Base-by-base conservation (phyloP, 1,140 invertebrate species). In the Whitmania pigra region DNA sequence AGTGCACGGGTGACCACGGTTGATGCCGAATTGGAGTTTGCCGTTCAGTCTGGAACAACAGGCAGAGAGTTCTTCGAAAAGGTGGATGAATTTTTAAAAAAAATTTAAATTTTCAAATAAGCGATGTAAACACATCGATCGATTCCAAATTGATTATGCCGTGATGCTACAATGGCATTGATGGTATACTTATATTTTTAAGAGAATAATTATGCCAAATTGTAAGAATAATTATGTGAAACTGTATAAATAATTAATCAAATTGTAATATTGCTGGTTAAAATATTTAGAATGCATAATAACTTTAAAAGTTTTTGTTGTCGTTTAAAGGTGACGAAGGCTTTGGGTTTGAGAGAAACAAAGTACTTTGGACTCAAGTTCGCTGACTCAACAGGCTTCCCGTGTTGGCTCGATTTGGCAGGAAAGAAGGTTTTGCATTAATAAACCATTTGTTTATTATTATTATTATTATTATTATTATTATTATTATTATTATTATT, bases 341-440 rank as follows among this genome's bases (percentile, higher is more conserved):
- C 96, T 60, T 97, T 99, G 80, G 96, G 96, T 67, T 86, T 99
- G n/a, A 86, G 97, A 73, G 97, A 99, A 85, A 94, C 98, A 71
- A 99, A 96, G 96, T 99, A 97, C 85, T 99, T 99, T 84, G 97
- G 96, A 67, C 87, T 99, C 13, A 96, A 98, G 83, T 99, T 96
- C 84, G 93, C 92, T 74, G 96, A 99, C 83, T 91, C 89, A 75
- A 98, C 98, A 83, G 93, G 92, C 36, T 94, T 95, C 80, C 87
- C 91, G 74, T 96, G 94, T 43, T 99, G 97, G 97, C 90, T 99
- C 74, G 98, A 99, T 83, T 86, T 97, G 72, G 97, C 98, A 97
- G 90, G 95, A 97, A 87, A 74, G 53, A 70, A 70, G 18, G 36
- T 40, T 68, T 72, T 67, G 9, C 2, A 63, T 6, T 63, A n/a